Percentiles rank a stretch among this genome's conserved stretches.
Evolutionary conservation across 2,888 invertebrate genomes (phyloP).

Genomic region (Pocota personata): DNA sequence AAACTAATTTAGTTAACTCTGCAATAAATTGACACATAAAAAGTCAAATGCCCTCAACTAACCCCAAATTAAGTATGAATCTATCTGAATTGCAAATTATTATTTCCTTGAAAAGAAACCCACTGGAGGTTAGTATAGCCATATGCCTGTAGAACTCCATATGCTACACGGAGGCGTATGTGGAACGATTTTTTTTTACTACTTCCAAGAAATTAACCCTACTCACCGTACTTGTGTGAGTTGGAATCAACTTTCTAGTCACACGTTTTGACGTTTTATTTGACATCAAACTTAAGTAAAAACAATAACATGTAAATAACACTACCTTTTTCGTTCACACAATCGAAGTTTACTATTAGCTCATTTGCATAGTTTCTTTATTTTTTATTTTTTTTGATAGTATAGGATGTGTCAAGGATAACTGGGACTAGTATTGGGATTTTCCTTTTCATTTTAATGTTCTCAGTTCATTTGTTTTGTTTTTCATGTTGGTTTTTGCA

Average conservation of each 20-base stretch:
- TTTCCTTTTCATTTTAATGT: constrained; percentile 13
- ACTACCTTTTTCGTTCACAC: constrained; percentile 12
- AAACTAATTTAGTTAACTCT: constrained; percentile 34
- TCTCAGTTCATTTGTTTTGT: constrained; percentile 3
- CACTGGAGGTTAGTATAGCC: background rate
- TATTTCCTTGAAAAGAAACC: background rate
- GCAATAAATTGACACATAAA: constrained; percentile 44
- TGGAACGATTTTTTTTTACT: constrained; percentile 19
- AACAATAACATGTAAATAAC: constrained; percentile 54
- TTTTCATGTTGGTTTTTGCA: background rate
- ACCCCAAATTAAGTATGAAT: constrained; percentile 40
- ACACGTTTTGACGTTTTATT: constrained; percentile 50
- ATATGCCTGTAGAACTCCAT: background rate
- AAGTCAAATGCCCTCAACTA: constrained; percentile 40
- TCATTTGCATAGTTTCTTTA: constrained; percentile 58
- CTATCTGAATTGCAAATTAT: constrained; percentile 55
- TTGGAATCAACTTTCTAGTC: constrained; percentile 37
- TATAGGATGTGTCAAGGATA: constrained; percentile 34
- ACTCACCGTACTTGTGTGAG: background rate
- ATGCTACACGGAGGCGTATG: constrained; percentile 38
- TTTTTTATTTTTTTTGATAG: background rate
- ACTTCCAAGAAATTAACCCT: constrained; percentile 34
- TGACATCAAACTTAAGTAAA: constrained; percentile 33
- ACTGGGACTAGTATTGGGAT: constrained; percentile 10
- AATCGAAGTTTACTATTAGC: constrained; percentile 47